Base-by-base conservation (phyloP, 2,797 vertebrate species). In the Pempheris klunzingeri region DNA sequence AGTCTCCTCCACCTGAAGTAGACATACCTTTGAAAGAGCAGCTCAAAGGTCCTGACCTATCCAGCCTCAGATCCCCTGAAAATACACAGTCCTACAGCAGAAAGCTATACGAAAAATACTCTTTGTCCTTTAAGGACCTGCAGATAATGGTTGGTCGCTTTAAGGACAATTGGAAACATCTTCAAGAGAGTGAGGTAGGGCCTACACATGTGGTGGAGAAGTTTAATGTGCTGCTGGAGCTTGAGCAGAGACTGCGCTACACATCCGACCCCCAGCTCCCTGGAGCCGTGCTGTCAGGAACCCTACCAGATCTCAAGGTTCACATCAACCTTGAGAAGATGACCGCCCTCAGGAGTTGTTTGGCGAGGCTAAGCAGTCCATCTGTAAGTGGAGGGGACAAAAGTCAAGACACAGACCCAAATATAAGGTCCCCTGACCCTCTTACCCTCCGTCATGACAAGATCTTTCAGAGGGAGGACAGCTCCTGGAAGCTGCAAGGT, bases 291-390 rank as follows among this genome's bases (percentile, higher is more conserved):
- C 93, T 99, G 28, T 98, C 98, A 44, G 98, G 98, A 47, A 97
- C 89, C 1, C 78, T 99, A 10, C 98, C 98, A 1, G 98, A 99
- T 85, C 92, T 99, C 49, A 99, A 99, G 91, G 96, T 99, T 52
- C 98, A 99, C 67, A 95, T 99, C 74, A 99, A 99, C 34, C 96
- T 99, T 39, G 97, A 99, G 87, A 99, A 99, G 91, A 97, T 99
- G 90, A 92, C 93, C 0, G 98, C 98, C 6, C 88, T 99, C 18
- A 96, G 94, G 90, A 98, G 96, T 77, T 99, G 98, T 69, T 92
- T 98, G 18, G 70, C 95, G 0, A 94, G 96, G 83, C 93, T 99
- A 12, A 95, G 93, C 39, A 92, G 92, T 0, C 80, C 96, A 7
- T 77, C 85, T 50, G 57, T 38, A 3, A 95, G 92, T 77, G 86